phyloP scores from a whole-genome alignment of 1,140 invertebrate genomes.

The Bombus vancouverensis region DNA sequence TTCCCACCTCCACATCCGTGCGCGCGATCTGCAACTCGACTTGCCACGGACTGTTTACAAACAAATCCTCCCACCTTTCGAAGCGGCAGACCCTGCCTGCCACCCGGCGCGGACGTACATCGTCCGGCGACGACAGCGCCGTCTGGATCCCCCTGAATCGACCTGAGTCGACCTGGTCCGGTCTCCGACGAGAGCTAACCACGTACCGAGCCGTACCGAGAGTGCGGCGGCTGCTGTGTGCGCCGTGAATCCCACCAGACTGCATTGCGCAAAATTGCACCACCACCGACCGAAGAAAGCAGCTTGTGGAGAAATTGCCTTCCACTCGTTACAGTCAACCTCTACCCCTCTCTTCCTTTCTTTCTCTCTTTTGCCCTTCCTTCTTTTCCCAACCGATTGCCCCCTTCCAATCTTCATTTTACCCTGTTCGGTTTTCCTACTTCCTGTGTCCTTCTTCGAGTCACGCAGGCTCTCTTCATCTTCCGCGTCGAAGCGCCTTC shows the following conservation, averaged over 20 bases:
- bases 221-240: background rate
- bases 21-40: conserved; percentile 50
- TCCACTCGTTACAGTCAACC: too few species aligned
- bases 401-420: background rate
- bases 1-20: conserved; percentile 36
- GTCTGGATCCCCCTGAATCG: conserved; percentile 40
- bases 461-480: too few species aligned
- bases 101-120: background rate
- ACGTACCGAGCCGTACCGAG: background rate
- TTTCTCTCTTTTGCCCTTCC: background rate
- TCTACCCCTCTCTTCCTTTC: background rate
- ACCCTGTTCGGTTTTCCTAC: too few species aligned
- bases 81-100: background rate
- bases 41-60: conserved; percentile 73
- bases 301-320: conserved; percentile 59
- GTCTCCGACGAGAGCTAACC: background rate
- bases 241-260: conserved; percentile 51
- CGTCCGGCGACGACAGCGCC: background rate
- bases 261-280: conserved; percentile 76
- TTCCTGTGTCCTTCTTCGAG: background rate
- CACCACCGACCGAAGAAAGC: conserved; percentile 45
- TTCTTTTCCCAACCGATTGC: background rate
- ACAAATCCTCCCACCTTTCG: conserved; percentile 71
- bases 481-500: background rate
- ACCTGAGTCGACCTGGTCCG: conserved; percentile 19